Conservation (phyloP, 1,140 invertebrate genomes). For the Euschistus heros region DNA sequence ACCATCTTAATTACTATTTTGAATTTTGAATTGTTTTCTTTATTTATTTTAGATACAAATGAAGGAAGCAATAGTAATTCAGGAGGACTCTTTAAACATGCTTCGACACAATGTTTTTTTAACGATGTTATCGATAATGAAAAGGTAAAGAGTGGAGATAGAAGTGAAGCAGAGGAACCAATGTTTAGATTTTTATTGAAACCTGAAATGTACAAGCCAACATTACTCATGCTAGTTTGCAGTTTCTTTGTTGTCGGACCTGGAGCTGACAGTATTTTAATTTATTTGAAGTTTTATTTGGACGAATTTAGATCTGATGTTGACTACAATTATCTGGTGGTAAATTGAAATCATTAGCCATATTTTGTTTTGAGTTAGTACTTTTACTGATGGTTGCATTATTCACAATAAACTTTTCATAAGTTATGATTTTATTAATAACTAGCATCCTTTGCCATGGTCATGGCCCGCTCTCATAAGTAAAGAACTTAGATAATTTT, state of each 20-base stretch:
- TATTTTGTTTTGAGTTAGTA: not conserved
- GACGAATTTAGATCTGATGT: not conserved
- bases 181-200: not conserved
- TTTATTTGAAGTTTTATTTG: not conserved
- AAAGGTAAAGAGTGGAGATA: not conserved
- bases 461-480: too few species aligned
- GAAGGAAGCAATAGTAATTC: too few species aligned
- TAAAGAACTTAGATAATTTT: too few species aligned
- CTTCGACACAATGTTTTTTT: too few species aligned
- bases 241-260: not conserved
- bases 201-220: not conserved
- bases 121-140: not conserved
- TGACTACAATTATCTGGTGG: not conserved
- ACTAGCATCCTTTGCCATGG: not conserved
- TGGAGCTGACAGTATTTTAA: not conserved
- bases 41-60: too few species aligned
- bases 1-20: too few species aligned
- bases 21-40: too few species aligned
- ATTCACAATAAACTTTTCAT: not conserved
- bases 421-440: not conserved
- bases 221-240: not conserved
- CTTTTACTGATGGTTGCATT: not conserved
- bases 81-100: too few species aligned
- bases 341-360: too few species aligned
- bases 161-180: not conserved